phyloP scores from a whole-genome alignment of 2,797 vertebrate genomes.

The Silurus lanzhouensis region DNA sequence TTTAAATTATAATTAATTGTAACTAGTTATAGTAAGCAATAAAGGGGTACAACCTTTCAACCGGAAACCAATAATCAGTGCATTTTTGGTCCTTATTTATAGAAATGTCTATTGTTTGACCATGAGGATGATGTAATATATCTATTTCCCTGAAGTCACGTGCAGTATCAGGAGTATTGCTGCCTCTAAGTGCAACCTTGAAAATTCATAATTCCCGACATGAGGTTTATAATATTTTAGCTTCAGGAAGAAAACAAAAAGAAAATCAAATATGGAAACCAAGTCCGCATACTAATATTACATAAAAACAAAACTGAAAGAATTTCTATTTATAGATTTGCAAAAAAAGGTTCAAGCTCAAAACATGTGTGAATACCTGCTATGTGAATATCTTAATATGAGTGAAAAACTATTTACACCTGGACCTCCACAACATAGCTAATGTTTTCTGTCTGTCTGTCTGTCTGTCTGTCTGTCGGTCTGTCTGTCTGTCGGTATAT shows the following conservation, averaged over 20 bases:
- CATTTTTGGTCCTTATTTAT: background rate
- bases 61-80: background rate
- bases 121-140: constrained; percentile 69
- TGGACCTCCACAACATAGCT: background rate
- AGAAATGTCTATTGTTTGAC: constrained; percentile 67
- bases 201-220: constrained; percentile 62
- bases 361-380: background rate
- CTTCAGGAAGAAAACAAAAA: background rate
- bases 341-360: background rate
- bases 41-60: constrained; percentile 62
- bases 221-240: constrained; percentile 10
- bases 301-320: background rate
- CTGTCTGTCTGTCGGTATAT: no score
- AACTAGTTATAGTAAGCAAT: constrained; percentile 40
- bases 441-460: no score
- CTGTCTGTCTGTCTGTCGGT: no score
- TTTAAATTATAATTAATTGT: background rate
- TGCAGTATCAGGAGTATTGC: constrained; percentile 59
- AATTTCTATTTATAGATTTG: background rate
- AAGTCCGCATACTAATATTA: constrained; percentile 11
- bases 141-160: constrained; percentile 55
- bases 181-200: constrained; percentile 61
- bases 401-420: background rate
- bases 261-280: constrained; percentile 13
- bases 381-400: background rate